These are phyloP conservation scores for Pocillopora meandrina DNA, from an alignment of 92 coral and sea anemone genomes.

Conservation along the genomic window DNA sequence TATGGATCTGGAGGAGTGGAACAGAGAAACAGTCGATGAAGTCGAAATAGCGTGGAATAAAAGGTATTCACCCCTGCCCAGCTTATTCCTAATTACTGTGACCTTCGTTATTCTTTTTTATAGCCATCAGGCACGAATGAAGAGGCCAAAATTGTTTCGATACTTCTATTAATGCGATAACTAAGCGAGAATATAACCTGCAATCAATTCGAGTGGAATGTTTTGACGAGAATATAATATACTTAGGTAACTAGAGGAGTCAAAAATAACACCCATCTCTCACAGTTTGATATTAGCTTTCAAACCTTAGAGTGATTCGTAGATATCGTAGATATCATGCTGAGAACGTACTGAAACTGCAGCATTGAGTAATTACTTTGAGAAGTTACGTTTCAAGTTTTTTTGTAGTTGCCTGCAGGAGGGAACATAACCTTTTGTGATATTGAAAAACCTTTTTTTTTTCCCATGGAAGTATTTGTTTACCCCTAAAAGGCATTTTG, in stretches of 20 bases:
- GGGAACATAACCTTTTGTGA: background rate
- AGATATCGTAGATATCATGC: background rate
- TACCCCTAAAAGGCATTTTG: background rate
- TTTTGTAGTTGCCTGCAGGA: background rate
- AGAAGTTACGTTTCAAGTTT: background rate
- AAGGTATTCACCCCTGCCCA: constrained; percentile 25
- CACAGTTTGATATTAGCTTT: background rate
- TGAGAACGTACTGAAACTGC: background rate
- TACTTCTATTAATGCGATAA: background rate
- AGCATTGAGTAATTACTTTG: too few relatives aligned
- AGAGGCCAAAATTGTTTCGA: background rate
- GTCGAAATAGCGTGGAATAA: constrained; percentile 34
- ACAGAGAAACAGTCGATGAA: constrained; percentile 17
- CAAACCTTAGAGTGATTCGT: background rate
- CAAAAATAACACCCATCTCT: background rate
- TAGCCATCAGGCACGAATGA: background rate
- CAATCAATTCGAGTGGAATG: constrained; percentile 25
- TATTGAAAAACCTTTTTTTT: background rate
- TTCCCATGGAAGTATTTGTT: background rate
- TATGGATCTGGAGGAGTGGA: constrained; percentile 41
- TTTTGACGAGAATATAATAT: background rate
- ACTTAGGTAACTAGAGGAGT: background rate
- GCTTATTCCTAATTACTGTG: background rate
- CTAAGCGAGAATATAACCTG: background rate
- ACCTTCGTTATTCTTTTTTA: background rate